phyloP scores from a whole-genome alignment of 2,888 invertebrate genomes.

The Epinotia ramella region DNA sequence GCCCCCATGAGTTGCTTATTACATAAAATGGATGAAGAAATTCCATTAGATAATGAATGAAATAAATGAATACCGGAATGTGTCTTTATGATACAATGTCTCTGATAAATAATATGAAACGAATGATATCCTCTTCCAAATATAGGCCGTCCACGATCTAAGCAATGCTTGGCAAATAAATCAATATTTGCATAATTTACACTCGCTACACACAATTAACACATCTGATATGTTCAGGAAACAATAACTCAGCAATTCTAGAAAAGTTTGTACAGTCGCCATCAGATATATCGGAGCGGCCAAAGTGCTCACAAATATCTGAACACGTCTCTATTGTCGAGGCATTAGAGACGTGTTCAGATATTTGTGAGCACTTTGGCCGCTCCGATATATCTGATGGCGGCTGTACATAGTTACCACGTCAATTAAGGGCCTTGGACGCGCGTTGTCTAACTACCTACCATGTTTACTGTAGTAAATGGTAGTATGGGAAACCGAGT shows the following conservation, averaged over 20 bases:
- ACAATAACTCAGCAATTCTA: background rate
- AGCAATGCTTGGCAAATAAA: conserved; percentile 32
- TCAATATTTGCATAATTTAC: conserved; percentile 28
- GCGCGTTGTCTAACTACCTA: too few species aligned
- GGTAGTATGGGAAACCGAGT: too few species aligned
- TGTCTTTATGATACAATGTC: conserved; percentile 30
- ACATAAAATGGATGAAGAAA: conserved; percentile 41
- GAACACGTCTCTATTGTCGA: too few species aligned
- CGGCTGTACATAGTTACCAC: too few species aligned
- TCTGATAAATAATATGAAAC: conserved; percentile 20
- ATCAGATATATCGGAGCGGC: too few species aligned
- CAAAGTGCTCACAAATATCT: too few species aligned
- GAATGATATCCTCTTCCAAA: conserved; percentile 15
- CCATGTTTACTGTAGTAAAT: too few species aligned
- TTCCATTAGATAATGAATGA: conserved; percentile 20
- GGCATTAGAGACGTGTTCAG: too few species aligned
- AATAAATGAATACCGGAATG: conserved; percentile 40
- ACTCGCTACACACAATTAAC: conserved; percentile 36
- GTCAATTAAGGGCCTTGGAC: too few species aligned
- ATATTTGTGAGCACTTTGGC: too few species aligned
- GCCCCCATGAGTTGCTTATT: conserved; percentile 16
- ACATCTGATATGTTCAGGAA: conserved; percentile 41
- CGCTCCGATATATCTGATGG: too few species aligned
- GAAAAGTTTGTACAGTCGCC: too few species aligned
- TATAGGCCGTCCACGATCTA: conserved; percentile 38